Evolutionary conservation across 2,113 vertebrate species (phyloP).

Genomic region (Phalacrocorax pelagicus): DNA sequence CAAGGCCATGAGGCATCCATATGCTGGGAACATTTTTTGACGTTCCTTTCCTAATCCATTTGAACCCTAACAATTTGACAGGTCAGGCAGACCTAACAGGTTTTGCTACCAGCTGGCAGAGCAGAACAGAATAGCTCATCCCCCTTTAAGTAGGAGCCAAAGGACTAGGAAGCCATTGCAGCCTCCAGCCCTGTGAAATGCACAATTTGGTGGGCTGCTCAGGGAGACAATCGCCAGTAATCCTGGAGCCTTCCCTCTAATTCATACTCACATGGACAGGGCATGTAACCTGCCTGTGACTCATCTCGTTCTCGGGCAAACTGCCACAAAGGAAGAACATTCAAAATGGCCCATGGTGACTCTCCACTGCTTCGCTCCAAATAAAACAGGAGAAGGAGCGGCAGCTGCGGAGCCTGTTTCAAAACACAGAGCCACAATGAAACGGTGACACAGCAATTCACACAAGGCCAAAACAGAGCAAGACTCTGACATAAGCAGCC

Average conservation of each 20-base stretch:
- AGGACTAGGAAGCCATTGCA: not conserved
- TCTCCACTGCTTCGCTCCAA: not conserved
- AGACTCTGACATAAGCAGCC: not conserved
- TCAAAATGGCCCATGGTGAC: not conserved
- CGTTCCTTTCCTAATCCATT: constrained; percentile 50
- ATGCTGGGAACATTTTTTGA: constrained; percentile 16
- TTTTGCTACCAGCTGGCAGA: constrained; percentile 40
- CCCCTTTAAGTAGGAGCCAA: not conserved
- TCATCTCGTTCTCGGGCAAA: not conserved
- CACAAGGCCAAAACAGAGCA: not conserved
- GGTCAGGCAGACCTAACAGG: constrained; percentile 58
- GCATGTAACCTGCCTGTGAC: constrained; percentile 25
- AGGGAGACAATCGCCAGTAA: constrained; percentile 1
- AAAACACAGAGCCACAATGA: not conserved
- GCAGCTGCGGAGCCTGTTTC: constrained; percentile 2
- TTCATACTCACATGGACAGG: not conserved
- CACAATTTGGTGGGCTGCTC: not conserved
- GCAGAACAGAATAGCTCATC: constrained; percentile 3
- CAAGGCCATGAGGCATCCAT: not conserved
- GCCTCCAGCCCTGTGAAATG: not conserved
- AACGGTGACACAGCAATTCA: not conserved
- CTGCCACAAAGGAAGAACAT: constrained; percentile 47
- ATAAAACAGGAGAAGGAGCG: not conserved
- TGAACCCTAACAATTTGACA: constrained; percentile 57
- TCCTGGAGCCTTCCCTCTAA: not conserved